Conservation (phyloP, 2,113 vertebrate species). For the Fregetta grallaria region DNA sequence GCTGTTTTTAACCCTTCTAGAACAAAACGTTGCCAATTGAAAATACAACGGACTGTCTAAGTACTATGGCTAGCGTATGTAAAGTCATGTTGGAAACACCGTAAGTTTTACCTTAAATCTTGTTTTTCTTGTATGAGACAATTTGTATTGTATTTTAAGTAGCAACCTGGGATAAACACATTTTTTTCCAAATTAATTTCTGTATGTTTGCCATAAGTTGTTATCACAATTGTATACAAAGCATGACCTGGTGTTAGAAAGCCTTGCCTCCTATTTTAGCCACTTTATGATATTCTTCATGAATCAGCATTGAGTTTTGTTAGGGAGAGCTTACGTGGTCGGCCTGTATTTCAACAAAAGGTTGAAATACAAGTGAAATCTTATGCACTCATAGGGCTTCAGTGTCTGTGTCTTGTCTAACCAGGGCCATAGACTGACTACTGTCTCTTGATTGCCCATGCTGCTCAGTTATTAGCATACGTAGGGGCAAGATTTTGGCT, state of each 20-base stretch:
- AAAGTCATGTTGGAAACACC: conserved; percentile 99
- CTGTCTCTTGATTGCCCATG: not conserved
- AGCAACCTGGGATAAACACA: not conserved
- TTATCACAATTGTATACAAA: not conserved
- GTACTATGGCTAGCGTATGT: conserved; percentile 97
- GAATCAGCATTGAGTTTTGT: not conserved
- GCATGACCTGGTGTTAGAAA: not conserved
- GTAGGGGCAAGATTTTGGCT: not conserved
- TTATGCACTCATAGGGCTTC: not conserved
- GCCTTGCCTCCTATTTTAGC: not conserved
- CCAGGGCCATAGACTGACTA: not conserved
- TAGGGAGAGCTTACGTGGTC: not conserved
- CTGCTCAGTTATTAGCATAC: not conserved
- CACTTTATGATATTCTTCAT: not conserved
- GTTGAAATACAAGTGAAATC: not conserved
- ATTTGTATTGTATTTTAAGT: not conserved
- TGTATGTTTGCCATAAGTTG: not conserved
- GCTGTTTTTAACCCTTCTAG: conserved; percentile 67
- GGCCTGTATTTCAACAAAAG: not conserved
- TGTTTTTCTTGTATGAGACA: not conserved
- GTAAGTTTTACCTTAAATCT: conserved; percentile 77
- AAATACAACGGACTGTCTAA: conserved; percentile 97
- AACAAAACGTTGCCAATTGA: conserved; percentile 97
- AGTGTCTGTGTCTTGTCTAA: not conserved
- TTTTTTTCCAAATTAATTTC: not conserved